Percentiles rank a stretch among this genome's conserved stretches.
These are phyloP conservation scores for Conistra vaccinii DNA, from an alignment of 2,888 invertebrate species.

Conservation along the genomic window DNA sequence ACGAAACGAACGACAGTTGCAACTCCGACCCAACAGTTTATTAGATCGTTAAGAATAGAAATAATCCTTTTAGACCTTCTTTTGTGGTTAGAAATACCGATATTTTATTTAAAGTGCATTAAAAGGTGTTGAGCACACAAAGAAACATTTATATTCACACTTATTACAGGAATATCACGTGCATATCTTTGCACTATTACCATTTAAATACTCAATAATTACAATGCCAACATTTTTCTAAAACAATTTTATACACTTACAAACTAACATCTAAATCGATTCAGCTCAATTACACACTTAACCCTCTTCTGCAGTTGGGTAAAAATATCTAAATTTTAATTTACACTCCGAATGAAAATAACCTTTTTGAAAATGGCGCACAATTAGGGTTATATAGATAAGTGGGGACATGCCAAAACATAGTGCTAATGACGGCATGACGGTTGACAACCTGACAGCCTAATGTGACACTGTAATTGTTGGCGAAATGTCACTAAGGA, in stretches of 20 bases:
- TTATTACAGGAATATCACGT: slow-evolving; percentile 35
- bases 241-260: slow-evolving; percentile 1
- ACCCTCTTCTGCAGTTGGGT: not conserved
- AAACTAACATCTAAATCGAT: slow-evolving; percentile 38
- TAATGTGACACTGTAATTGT: slow-evolving; percentile 80
- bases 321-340: slow-evolving; percentile 28
- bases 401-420: slow-evolving; percentile 65
- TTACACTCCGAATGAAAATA: slow-evolving; percentile 33
- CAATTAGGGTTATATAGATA: slow-evolving; percentile 66
- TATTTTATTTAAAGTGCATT: slow-evolving; percentile 45
- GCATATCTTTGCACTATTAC: slow-evolving; percentile 37
- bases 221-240: slow-evolving; percentile 35
- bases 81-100: slow-evolving; percentile 9
- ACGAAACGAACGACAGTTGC: slow-evolving; percentile 23
- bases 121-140: slow-evolving; percentile 58
- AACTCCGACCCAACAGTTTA: slow-evolving; percentile 25
- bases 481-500: slow-evolving; percentile 71
- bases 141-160: slow-evolving; percentile 14
- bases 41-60: slow-evolving; percentile 35
- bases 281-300: slow-evolving; percentile 38
- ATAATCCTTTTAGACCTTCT: slow-evolving; percentile 33
- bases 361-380: slow-evolving; percentile 51
- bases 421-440: slow-evolving; percentile 69
- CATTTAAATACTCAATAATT: slow-evolving; percentile 37
- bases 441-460: slow-evolving; percentile 68